Evolutionary conservation across 2,113 vertebrate species (phyloP).

Genomic region (Odontophorus gujanensis): DNA sequence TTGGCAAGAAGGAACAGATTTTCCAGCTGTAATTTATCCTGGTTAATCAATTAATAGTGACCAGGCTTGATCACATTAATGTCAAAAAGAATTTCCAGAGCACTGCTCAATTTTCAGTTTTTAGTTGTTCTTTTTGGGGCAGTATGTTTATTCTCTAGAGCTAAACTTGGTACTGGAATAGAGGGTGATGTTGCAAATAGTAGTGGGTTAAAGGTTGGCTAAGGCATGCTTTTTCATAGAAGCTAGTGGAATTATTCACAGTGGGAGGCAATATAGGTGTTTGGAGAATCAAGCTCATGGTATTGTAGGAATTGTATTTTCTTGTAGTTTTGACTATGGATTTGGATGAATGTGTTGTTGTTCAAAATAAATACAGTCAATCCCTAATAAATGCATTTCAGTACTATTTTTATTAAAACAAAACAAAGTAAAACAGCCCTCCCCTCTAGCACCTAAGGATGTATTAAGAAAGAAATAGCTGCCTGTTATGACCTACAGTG

Average conservation of each 20-base stretch:
- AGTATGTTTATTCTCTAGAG: background rate
- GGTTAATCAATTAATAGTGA: background rate
- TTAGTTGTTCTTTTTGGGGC: background rate
- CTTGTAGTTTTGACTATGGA: background rate
- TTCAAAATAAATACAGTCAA: constrained; percentile 51
- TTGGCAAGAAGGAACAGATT: background rate
- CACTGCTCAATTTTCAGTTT: background rate
- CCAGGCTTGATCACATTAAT: background rate
- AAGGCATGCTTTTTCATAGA: background rate
- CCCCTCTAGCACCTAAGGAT: background rate
- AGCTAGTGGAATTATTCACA: background rate
- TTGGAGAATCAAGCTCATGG: background rate
- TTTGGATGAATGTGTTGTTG: background rate
- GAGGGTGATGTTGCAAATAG: background rate
- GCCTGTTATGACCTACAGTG: background rate
- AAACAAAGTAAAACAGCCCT: background rate
- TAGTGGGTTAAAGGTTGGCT: background rate
- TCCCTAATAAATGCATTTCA: constrained; percentile 28
- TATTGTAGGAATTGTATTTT: background rate
- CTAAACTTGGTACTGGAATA: background rate
- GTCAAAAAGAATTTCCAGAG: background rate
- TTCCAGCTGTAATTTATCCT: background rate
- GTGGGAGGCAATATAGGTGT: background rate
- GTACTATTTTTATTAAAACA: background rate
- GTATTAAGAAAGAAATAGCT: constrained; percentile 28